Percentiles rank a stretch among this genome's conserved stretches.
phyloP scores from a whole-genome alignment of 2,113 vertebrate species.

The Tricholaema leucomelas region DNA sequence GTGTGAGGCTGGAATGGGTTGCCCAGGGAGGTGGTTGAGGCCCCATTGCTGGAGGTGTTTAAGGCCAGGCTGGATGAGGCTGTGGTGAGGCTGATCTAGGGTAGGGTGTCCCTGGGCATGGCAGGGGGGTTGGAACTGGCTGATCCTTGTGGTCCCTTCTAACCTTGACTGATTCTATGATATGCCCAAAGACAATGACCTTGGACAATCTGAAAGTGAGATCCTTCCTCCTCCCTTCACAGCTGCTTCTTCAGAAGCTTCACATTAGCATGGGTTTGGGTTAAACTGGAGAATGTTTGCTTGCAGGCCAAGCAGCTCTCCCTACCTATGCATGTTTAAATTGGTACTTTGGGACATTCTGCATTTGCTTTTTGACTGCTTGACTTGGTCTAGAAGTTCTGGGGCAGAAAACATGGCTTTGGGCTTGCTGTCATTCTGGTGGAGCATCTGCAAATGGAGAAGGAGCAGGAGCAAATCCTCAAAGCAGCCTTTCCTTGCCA shows the following conservation, averaged over 20 bases:
- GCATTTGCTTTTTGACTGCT: not conserved
- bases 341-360: not conserved
- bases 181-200: not conserved
- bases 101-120: no score
- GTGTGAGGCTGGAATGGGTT: no score
- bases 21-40: no score
- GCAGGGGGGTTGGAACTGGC: no score
- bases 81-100: no score
- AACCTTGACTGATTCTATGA: no score
- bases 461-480: not conserved
- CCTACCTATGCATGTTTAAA: fast-evolving
- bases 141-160: no score
- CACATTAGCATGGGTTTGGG: fast-evolving
- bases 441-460: not conserved
- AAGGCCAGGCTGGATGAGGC: no score
- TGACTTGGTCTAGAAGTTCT: not conserved
- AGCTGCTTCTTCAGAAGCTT: not conserved
- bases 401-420: not conserved
- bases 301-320: not conserved
- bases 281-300: not conserved
- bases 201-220: not conserved
- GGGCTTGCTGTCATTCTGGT: not conserved
- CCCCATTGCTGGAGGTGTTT: no score
- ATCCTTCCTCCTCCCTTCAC: not conserved
- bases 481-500: not conserved